phyloP scores from a whole-genome alignment of 2,113 vertebrate genomes.

The Corythoichthys haematopterus region DNA sequence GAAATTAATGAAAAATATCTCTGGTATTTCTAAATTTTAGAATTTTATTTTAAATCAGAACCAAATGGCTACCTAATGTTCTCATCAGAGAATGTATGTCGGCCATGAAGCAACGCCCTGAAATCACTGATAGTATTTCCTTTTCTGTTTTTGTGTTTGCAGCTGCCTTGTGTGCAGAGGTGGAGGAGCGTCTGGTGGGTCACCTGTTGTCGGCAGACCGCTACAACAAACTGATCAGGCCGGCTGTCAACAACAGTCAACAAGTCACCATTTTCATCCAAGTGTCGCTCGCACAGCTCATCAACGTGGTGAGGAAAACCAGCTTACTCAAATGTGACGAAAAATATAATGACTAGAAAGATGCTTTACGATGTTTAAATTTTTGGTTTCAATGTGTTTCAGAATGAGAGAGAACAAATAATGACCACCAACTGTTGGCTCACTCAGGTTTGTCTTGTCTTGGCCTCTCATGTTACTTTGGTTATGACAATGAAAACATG shows the following conservation, averaged over 20 bases:
- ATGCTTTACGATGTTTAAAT: background rate
- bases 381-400: slow-evolving; percentile 39
- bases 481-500: no score
- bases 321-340: background rate
- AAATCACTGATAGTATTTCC: background rate
- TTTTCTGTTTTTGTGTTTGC: slow-evolving; percentile 12
- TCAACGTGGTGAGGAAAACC: slow-evolving; percentile 71
- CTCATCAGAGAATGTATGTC: background rate
- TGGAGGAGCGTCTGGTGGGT: slow-evolving; percentile 73
- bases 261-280: slow-evolving; percentile 76
- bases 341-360: background rate
- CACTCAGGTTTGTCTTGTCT: slow-evolving; percentile 61
- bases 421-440: slow-evolving; percentile 81
- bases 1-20: no score
- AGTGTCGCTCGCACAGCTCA: slow-evolving; percentile 76
- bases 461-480: background rate
- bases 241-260: slow-evolving; percentile 76
- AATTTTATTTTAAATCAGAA: no score
- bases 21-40: no score
- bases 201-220: slow-evolving; percentile 71
- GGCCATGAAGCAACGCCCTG: background rate
- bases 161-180: slow-evolving; percentile 65
- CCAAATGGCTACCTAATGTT: background rate
- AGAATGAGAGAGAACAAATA: slow-evolving; percentile 80
- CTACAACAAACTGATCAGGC: slow-evolving; percentile 78